Conservation (phyloP, 2,113 vertebrate species). For the Synchiropus splendidus region DNA sequence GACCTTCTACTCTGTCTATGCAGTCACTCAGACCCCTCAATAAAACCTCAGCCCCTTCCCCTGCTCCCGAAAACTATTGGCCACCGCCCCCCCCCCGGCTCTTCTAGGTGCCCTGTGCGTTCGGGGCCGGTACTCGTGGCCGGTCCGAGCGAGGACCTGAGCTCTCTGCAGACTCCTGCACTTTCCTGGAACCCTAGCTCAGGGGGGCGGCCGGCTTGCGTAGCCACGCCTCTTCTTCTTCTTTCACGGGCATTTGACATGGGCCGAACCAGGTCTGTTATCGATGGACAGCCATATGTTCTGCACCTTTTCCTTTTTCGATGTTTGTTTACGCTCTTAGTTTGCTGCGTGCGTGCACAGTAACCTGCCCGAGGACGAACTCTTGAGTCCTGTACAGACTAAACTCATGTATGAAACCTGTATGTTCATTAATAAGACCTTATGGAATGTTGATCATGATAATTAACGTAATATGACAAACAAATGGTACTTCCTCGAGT, state of each 20-base stretch:
- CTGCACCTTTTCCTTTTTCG: slow-evolving; percentile 12
- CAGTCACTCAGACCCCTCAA: slow-evolving; percentile 54
- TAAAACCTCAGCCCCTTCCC: slow-evolving; percentile 37
- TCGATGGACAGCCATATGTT: slow-evolving; percentile 52
- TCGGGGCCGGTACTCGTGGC: slow-evolving; percentile 1
- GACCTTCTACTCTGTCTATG: slow-evolving; percentile 58
- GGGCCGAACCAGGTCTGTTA: slow-evolving; percentile 44
- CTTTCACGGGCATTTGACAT: slow-evolving; percentile 60
- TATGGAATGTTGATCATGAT: slow-evolving; percentile 65
- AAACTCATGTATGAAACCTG: slow-evolving; percentile 60
- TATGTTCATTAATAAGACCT: slow-evolving; percentile 66
- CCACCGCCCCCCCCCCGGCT: slow-evolving; percentile 28
- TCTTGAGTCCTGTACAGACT: slow-evolving; percentile 58
- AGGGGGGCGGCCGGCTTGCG: slow-evolving; percentile 39
- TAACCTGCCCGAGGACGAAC: slow-evolving; percentile 47
- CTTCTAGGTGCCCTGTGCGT: slow-evolving; percentile 5
- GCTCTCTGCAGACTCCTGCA: slow-evolving; percentile 19
- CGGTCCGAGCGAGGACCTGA: slow-evolving; percentile 15
- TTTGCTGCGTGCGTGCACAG: slow-evolving; percentile 34
- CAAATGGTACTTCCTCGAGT: slow-evolving; percentile 60
- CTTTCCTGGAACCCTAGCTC: slow-evolving; percentile 32
- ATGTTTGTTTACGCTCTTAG: slow-evolving; percentile 9
- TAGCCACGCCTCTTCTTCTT: slow-evolving; percentile 62
- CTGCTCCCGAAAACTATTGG: slow-evolving; percentile 39
- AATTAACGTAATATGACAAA: slow-evolving; percentile 59